Base-by-base conservation (phyloP, 2,797 vertebrate genomes). In the Tarsius wallacei region DNA sequence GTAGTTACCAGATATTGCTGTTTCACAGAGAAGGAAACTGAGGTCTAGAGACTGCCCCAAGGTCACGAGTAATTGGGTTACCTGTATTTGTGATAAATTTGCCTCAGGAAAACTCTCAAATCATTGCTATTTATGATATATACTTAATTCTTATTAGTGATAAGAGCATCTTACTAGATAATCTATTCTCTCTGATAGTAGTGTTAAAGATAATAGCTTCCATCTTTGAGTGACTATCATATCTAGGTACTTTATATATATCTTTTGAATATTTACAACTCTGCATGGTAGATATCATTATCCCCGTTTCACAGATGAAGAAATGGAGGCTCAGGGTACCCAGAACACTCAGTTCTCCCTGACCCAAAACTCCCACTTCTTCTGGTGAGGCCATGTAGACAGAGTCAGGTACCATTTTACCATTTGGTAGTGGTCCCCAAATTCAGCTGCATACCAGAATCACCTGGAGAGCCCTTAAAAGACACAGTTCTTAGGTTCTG, bases 51-150 rank as follows among this genome's bases (percentile, higher is more conserved):
- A 83, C 21, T 76, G 66, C 63, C 49, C 70, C 36, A 86, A 51
- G 9, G 15, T 85, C 16, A 16, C 31, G 4, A 70, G 22, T 71
- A 33, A 97, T 5, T 47, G 17, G 6, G 1, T 82, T 73, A 51
- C 8, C 61, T 86, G 10, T 49, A 61, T 96, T 93, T 76, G 24
- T 57, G 76, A 2, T 71, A 61, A 78, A 77, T 89, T 87, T 83
- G 22, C 36, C 66, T 53, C 55, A 57, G 53, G n/a, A 87, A 96
- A 94, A 87, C 87, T 70, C 49, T 76, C 76, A 87, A 93, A 80
- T 76, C 47, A 42, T 71, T 19, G 6, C 47, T 80, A 51, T 74
- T 82, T 89, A 61, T 71, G 73, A 49, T 73, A 36, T 24, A 85
- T 61, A 73, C 7, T 49, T 81, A 68, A 49, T 42, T 70, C 49